phyloP scores from a whole-genome alignment of 2,888 invertebrate genomes.

The Sepiola atlantica region DNA sequence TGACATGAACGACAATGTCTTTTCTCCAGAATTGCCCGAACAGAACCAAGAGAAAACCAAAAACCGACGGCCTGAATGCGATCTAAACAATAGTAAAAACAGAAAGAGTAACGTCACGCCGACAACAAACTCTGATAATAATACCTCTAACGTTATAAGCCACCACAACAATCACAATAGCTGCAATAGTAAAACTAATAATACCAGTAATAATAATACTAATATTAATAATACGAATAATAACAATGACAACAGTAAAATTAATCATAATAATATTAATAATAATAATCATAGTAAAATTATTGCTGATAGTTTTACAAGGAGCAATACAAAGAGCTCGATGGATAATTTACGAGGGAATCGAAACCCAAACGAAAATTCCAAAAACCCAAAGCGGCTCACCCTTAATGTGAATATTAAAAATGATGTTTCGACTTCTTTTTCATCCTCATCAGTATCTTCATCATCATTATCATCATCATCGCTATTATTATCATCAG shows the following conservation, averaged over 20 bases:
- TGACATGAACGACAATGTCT: constrained; percentile 42
- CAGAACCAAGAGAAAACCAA: background rate
- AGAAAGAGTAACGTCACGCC: background rate
- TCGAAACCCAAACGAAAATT: background rate
- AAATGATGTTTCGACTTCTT: background rate
- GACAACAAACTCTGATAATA: background rate
- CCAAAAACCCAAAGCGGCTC: background rate
- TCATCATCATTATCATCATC: too few species aligned
- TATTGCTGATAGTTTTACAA: background rate
- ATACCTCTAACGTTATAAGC: background rate
- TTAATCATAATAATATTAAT: background rate
- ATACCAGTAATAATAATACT: background rate
- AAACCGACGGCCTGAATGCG: background rate
- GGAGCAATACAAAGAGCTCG: background rate
- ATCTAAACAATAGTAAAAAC: background rate
- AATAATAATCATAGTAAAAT: background rate
- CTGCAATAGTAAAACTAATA: background rate
- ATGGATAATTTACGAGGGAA: background rate
- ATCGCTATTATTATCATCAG: too few species aligned
- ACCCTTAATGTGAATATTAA: background rate
- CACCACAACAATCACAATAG: background rate
- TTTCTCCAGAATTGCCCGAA: constrained; percentile 34
- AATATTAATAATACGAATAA: background rate
- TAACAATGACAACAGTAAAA: background rate
- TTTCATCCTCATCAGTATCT: background rate